These are phyloP conservation scores for Cheumatopsyche charites DNA, from an alignment of 1,140 invertebrate species.

Conservation along the genomic window DNA sequence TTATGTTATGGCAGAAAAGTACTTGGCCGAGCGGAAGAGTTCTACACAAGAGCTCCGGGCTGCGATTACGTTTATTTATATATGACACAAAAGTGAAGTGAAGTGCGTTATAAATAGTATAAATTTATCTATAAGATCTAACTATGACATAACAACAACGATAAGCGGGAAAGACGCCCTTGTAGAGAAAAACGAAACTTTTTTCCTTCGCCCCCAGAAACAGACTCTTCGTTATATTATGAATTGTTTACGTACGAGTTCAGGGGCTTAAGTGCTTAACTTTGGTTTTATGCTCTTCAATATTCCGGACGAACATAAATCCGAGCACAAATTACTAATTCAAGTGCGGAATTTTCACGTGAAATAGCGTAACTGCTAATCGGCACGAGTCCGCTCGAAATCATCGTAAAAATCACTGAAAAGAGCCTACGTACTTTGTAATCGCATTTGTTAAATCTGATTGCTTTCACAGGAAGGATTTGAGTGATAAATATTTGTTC, in stretches of 20 bases:
- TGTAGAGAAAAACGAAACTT: slow-evolving; percentile 12
- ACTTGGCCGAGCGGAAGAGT: slow-evolving; percentile 18
- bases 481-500: no score
- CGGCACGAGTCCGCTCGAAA: no score
- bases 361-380: no score
- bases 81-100: not conserved
- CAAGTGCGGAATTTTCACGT: slow-evolving; percentile 2
- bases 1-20: slow-evolving; percentile 11
- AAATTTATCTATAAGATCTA: not conserved
- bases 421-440: no score
- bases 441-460: no score
- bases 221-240: slow-evolving; percentile 3
- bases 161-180: not conserved
- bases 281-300: slow-evolving; percentile 14
- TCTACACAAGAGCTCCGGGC: no score
- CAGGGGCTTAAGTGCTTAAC: slow-evolving; percentile 19
- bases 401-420: no score
- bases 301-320: slow-evolving; percentile 1
- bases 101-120: slow-evolving; percentile 1
- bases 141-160: not conserved
- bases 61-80: not conserved
- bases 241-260: slow-evolving; percentile 25
- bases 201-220: not conserved
- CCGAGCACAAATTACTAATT: slow-evolving; percentile 4
- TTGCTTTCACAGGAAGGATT: no score